Conservation (phyloP, 2,113 vertebrate species). For the Bagarius yarrelli region DNA sequence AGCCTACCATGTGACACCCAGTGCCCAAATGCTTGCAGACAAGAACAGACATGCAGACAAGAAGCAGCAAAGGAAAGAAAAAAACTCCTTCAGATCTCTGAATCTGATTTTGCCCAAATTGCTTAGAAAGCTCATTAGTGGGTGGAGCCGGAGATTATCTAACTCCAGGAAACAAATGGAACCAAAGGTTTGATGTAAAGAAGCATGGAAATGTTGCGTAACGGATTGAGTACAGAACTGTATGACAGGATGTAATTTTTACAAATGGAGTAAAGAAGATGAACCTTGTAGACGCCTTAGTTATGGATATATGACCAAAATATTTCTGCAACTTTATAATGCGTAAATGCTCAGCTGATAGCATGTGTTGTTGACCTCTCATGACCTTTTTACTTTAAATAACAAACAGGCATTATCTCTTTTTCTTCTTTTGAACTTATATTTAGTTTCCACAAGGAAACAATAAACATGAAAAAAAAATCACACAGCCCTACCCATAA, state of each 20-base stretch:
- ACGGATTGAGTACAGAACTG: background rate
- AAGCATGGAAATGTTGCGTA: conserved; percentile 22
- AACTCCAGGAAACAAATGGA: conserved; percentile 3
- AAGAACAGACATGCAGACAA: background rate
- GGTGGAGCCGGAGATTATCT: conserved; percentile 44
- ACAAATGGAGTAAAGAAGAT: background rate
- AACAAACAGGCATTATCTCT: background rate
- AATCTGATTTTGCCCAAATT: conserved; percentile 33
- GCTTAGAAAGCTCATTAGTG: conserved; percentile 10
- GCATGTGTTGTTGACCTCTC: background rate
- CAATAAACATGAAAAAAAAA: background rate
- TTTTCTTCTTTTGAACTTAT: conserved; percentile 20
- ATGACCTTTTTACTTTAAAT: conserved; percentile 23
- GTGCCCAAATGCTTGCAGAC: conserved; percentile 3
- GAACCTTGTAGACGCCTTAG: background rate
- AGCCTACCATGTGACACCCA: background rate
- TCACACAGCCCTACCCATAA: background rate
- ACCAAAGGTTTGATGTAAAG: background rate
- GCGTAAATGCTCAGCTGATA: background rate
- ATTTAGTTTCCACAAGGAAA: conserved; percentile 14
- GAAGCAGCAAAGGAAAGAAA: conserved; percentile 12
- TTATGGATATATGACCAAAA: conserved; percentile 4
- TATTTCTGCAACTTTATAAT: conserved; percentile 1
- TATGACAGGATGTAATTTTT: background rate
- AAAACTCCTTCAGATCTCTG: conserved; percentile 19